These are phyloP conservation scores for Ylistrum balloti DNA, from an alignment of 1,140 invertebrate genomes.

Conservation along the genomic window DNA sequence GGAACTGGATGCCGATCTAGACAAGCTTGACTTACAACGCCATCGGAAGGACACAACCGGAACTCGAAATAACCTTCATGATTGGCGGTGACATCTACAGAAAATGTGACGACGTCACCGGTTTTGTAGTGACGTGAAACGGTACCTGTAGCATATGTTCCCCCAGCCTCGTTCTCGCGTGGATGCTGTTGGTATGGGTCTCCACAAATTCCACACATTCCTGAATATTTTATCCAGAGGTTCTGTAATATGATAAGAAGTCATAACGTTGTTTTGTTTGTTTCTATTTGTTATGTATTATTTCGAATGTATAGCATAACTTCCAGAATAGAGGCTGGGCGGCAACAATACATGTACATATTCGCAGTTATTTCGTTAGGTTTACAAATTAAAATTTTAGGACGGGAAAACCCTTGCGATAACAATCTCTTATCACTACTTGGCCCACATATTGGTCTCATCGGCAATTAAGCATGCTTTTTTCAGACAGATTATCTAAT, in stretches of 20 bases:
- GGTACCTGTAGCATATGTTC: conserved; percentile 77
- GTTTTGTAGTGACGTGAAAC: conserved; percentile 70
- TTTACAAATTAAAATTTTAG: too few relatives aligned
- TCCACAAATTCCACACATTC: conserved; percentile 81
- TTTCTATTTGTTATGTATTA: too few relatives aligned
- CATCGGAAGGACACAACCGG: conserved; percentile 87
- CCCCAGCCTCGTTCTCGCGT: conserved; percentile 77
- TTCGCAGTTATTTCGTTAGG: too few relatives aligned
- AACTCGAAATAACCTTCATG: conserved; percentile 92
- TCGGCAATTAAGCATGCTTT: too few relatives aligned
- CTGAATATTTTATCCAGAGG: conserved; percentile 66
- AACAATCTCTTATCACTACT: too few relatives aligned
- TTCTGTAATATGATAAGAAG: conserved; percentile 46
- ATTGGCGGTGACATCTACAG: conserved; percentile 61
- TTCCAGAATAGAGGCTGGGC: too few relatives aligned
- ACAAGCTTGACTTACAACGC: conserved; percentile 63
- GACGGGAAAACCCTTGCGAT: too few relatives aligned
- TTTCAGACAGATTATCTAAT: too few relatives aligned
- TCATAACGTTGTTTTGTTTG: neutral
- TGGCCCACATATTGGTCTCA: too few relatives aligned
- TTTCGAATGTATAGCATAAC: too few relatives aligned
- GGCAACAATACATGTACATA: too few relatives aligned
- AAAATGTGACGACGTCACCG: conserved; percentile 48
- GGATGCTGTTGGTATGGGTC: conserved; percentile 71
- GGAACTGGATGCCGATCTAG: conserved; percentile 52